Percentiles rank a stretch among this genome's conserved stretches.
phyloP scores from a whole-genome alignment of 2,888 invertebrate species.

The Lacanobia oleracea region DNA sequence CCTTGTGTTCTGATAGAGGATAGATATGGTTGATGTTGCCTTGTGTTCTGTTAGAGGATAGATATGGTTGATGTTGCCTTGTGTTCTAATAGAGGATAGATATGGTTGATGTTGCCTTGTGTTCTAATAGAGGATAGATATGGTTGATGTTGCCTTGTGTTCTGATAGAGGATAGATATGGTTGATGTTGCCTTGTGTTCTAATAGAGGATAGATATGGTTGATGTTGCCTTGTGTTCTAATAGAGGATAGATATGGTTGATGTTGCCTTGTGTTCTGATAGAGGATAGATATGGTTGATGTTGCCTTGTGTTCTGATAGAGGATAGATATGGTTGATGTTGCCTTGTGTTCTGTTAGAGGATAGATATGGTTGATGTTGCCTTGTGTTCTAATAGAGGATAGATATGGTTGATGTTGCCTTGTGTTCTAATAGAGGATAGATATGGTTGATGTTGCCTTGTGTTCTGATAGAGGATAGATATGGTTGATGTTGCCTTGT shows the following conservation, averaged over 20 bases:
- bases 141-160: constrained; percentile 6
- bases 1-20: neutral
- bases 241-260: neutral
- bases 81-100: neutral
- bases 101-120: neutral
- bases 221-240: constrained; percentile 1
- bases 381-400: neutral
- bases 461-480: neutral
- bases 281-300: neutral
- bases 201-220: neutral
- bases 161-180: neutral
- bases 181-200: constrained; percentile 3
- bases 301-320: neutral
- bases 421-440: neutral
- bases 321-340: neutral
- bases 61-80: neutral
- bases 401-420: neutral
- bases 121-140: neutral
- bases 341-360: neutral
- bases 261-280: neutral
- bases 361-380: neutral
- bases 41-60: neutral
- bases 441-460: neutral
- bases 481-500: neutral
- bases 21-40: neutral